Evolutionary conservation across 1,140 invertebrate genomes (phyloP), one percentile per base, ranked within the genome.

Genomic region (Meloidogyne exigua): DNA sequence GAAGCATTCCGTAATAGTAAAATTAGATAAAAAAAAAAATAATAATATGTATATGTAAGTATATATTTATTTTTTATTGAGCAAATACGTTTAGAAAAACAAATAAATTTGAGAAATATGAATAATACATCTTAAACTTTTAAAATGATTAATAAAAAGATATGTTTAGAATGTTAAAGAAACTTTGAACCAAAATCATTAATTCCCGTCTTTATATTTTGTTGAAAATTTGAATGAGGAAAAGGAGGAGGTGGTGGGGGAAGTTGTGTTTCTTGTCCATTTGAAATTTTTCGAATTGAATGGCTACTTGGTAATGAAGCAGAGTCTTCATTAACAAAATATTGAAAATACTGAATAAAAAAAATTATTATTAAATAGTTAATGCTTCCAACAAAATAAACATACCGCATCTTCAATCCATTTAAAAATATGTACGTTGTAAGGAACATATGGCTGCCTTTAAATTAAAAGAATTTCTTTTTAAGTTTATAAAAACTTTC

Each of bases 401-500:
- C n/a, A n/a, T 57, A 82, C 82, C 72, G 76, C 76, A 64, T 84
- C 83, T 78, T 84, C 83, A 32, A 87, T 87, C 86, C 86, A 87
- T 64, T 77, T 83, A 32, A 87, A 83, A 36, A 87, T 81, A 68
- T 88, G 84, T 42, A 87, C 86, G 66, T 88, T 88, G 32, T 83
- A 85, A 3, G 85, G 86, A 13, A 87, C 86, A 69, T 82, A 87
- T 15, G 86, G 86, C 72, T 88, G 85, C 5, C 84, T 57, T 5
- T 64, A 73, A 15, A 73, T 32, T 15, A 64, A 26, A 26, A 42
- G 9, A 18, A n/a, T n/a, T n/a, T n/a, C n/a, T n/a, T n/a, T n/a
- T 15, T 7, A 70, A 70, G 9, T 21, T 36, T 3, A 32, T 32
- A 3, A 32, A 32, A 32, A 26, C 13, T 23, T 28, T 18, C 3